Evolutionary conservation across 2,888 invertebrate species (phyloP).

Genomic region (Trissoscelio sp.): DNA sequence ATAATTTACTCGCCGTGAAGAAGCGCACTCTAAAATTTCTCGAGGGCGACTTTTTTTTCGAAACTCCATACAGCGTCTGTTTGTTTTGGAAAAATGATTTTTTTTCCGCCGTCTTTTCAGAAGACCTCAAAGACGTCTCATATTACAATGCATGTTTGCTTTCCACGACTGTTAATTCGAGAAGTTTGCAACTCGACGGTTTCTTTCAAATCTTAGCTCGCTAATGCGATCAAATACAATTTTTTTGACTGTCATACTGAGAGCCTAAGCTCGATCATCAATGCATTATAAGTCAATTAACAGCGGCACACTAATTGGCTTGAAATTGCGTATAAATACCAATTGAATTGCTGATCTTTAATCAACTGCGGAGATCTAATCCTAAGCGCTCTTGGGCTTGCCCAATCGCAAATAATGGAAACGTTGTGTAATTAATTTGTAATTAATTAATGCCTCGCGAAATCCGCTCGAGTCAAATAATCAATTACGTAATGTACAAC

Average conservation of each 20-base stretch:
- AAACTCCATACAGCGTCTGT: constrained; percentile 44
- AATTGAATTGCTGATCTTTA: constrained; percentile 68
- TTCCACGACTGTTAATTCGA: constrained; percentile 47
- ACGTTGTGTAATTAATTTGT: constrained; percentile 64
- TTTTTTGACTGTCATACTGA: neutral
- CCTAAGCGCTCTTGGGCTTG: constrained; percentile 41
- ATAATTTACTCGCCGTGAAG: constrained; percentile 60
- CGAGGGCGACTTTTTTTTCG: constrained; percentile 53
- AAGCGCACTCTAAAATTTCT: constrained; percentile 53
- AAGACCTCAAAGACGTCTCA: constrained; percentile 56
- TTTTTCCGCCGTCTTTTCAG: constrained; percentile 23
- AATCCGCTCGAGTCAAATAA: constrained; percentile 18
- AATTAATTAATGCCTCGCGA: constrained; percentile 54
- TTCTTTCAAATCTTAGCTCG: constrained; percentile 23
- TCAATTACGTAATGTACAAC: constrained; percentile 20
- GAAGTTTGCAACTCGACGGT: constrained; percentile 43
- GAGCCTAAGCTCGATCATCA: neutral
- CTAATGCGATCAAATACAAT: constrained; percentile 12
- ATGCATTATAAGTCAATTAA: constrained; percentile 60
- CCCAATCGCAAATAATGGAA: constrained; percentile 57
- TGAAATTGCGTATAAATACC: constrained; percentile 63
- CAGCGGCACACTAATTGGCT: constrained; percentile 58
- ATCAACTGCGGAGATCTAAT: constrained; percentile 59
- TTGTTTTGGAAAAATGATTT: constrained; percentile 58
- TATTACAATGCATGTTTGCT: constrained; percentile 54